Evolutionary conservation across 1,140 invertebrate genomes (phyloP), one percentile per base, ranked within the genome.

Genomic region (Apis cerana): DNA sequence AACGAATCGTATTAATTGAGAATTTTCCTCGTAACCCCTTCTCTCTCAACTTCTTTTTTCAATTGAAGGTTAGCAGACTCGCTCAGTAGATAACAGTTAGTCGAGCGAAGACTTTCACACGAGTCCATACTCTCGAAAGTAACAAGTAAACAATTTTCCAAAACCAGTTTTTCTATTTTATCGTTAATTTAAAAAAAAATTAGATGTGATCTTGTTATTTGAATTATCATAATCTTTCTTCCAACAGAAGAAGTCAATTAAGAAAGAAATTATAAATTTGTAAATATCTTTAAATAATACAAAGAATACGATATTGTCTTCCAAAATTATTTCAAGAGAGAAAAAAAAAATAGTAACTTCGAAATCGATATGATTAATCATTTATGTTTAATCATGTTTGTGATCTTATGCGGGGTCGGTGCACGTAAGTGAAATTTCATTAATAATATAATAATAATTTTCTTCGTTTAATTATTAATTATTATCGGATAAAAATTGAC

Each of bases 391-490:
- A 13, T 67, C 9, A 23, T 52, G 12, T 33, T 81, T 33, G 1
- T 84, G 3, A 48, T 61, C 23, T 5, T 88, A 27, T 50, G n/a
- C n/a, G 33, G 17, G 4, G 52, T 56, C 27, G 48, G 8, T 21
- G 82, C 86, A 61, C 85, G 82, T 88, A 2, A 87, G 86, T 88
- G 33, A n/a, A n/a, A 15, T 76, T 68, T 17, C 10, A 15, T 75
- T 12, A 69, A 21, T n/a, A 69, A 52, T 15, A 19, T 12, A 43
- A 9, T 48, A 69, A 69, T 33, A 67, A 50, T 21, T n/a, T n/a
- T 62, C 7, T 9, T 33, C 27, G 23, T 72, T 56, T 8, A 0
- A 56, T 72, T 72, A 23, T 15, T 52, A 70, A 52, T 50, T 23
- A 52, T 23, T 52, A 0, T 19, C 48, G 17, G 9, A 1, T 4